These are phyloP conservation scores for Amazona vittata DNA, from an alignment of 2,113 vertebrate genomes.

Conservation along the genomic window DNA sequence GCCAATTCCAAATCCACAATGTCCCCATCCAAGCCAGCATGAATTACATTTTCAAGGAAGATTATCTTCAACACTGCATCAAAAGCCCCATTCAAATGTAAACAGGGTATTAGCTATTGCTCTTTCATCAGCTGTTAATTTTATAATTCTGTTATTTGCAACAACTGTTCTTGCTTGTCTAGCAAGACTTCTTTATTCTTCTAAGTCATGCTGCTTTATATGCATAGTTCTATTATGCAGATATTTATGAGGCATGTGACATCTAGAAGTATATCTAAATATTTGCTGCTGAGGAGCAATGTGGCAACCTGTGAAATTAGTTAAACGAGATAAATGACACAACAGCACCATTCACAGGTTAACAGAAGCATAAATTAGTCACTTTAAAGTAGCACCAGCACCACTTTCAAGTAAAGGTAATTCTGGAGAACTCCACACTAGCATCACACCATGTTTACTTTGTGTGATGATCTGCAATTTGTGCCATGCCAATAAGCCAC, in stretches of 20 bases:
- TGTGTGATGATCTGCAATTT: constrained; percentile 58
- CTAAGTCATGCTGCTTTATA: neutral
- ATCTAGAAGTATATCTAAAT: neutral
- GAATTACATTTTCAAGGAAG: constrained; percentile 28
- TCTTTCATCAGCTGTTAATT: constrained; percentile 16
- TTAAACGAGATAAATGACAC: neutral
- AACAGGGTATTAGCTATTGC: neutral
- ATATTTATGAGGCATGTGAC: neutral
- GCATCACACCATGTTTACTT: neutral
- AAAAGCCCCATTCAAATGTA: constrained; percentile 50
- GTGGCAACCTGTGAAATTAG: neutral
- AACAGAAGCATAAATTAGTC: neutral
- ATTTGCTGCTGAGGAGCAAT: neutral
- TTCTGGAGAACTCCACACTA: constrained; percentile 21
- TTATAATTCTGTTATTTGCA: constrained; percentile 24
- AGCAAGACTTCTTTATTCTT: neutral
- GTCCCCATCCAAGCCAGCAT: neutral
- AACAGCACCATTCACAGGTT: neutral
- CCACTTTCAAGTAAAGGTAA: constrained; percentile 3
- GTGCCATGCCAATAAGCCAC: constrained; percentile 16
- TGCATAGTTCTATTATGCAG: neutral
- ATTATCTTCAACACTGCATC: constrained; percentile 12
- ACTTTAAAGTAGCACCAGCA: neutral
- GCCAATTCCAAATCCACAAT: neutral
- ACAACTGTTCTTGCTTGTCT: neutral